Percentiles rank a stretch among this genome's conserved stretches.
These are phyloP conservation scores for Gyps fulvus DNA, from an alignment of 2,113 vertebrate genomes.

Conservation along the genomic window DNA sequence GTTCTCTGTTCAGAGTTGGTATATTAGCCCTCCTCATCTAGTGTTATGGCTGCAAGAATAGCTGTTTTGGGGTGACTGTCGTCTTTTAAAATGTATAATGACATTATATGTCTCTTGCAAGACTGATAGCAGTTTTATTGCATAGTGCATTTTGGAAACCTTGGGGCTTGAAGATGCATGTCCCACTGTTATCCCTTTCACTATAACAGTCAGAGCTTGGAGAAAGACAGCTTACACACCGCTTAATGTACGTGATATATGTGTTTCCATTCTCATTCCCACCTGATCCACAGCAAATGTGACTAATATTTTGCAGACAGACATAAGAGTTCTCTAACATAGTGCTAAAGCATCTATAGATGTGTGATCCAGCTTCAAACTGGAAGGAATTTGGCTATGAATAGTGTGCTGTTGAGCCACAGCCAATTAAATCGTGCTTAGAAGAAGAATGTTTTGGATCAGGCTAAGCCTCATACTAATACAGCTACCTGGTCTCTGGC, in stretches of 20 bases:
- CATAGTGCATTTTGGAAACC: background rate
- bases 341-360: background rate
- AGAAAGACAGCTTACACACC: background rate
- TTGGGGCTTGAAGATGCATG: background rate
- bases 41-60: background rate
- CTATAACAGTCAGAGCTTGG: background rate
- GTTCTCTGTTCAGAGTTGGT: background rate
- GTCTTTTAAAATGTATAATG: background rate
- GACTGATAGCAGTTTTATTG: background rate
- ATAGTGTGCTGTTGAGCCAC: background rate
- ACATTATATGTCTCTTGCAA: background rate
- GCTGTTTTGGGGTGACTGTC: background rate
- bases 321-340: background rate
- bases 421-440: background rate
- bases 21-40: background rate
- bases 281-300: background rate
- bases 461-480: background rate
- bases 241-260: background rate
- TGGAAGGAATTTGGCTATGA: background rate
- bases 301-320: background rate
- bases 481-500: background rate
- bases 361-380: background rate
- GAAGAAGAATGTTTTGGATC: background rate
- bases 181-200: background rate
- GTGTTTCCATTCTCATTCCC: background rate